Evolutionary conservation across 2,888 invertebrate genomes (phyloP).

Genomic region (Mythimna pallens): DNA sequence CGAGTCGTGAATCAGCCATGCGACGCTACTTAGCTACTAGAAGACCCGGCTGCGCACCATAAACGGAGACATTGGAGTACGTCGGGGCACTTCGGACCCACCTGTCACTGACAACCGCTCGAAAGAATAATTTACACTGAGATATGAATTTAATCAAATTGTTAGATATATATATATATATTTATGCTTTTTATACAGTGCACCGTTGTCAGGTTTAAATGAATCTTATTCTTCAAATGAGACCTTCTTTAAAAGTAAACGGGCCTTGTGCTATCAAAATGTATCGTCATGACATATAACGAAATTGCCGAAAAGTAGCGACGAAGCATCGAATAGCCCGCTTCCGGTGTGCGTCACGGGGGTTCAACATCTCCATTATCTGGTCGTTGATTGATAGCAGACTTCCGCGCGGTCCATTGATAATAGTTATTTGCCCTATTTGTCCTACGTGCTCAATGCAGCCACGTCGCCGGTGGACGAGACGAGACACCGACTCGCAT

Average conservation of each 20-base stretch:
- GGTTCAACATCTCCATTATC: slow-evolving; percentile 86
- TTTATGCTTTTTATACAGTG: not conserved
- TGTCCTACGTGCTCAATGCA: slow-evolving; percentile 67
- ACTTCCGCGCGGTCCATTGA: slow-evolving; percentile 80
- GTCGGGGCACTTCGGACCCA: slow-evolving; percentile 27
- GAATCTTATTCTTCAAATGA: not conserved
- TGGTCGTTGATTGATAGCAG: slow-evolving; percentile 85
- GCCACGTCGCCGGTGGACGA: slow-evolving; percentile 50
- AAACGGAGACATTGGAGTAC: slow-evolving; percentile 72
- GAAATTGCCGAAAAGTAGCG: slow-evolving; percentile 63
- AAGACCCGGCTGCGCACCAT: slow-evolving; percentile 69
- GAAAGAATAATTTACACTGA: slow-evolving; percentile 31
- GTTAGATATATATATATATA: not conserved
- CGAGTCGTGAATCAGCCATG: slow-evolving; percentile 76
- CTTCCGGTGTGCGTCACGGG: slow-evolving; percentile 80
- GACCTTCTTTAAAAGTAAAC: not conserved
- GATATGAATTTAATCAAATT: slow-evolving; percentile 30
- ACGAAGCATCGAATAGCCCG: slow-evolving; percentile 71
- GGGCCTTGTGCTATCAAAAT: slow-evolving; percentile 8
- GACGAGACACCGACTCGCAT: slow-evolving; percentile 64
- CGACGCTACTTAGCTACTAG: slow-evolving; percentile 56
- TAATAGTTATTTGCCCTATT: slow-evolving; percentile 79
- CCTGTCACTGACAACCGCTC: slow-evolving; percentile 29
- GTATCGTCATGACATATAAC: slow-evolving; percentile 47
- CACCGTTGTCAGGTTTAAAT: not conserved